Conservation (phyloP, 2,797 vertebrate species). For the Malurus leucopterus region DNA sequence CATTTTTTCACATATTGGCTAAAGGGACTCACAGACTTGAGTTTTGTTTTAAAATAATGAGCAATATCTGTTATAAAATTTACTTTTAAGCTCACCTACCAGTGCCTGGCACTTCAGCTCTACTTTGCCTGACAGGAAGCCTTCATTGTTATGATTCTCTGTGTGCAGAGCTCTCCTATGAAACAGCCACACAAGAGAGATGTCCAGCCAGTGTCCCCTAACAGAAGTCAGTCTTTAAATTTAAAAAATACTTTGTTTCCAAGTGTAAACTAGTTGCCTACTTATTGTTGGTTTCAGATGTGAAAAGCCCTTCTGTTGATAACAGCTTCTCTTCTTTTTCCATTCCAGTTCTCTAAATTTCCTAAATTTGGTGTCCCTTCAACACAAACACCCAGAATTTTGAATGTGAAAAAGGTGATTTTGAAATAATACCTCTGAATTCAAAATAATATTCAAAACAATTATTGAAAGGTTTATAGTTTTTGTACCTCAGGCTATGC, state of each 20-base stretch:
- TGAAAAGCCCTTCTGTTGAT: not conserved
- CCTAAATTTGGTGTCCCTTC: not conserved
- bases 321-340: not conserved
- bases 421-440: not conserved
- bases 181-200: not conserved
- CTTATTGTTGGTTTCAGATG: not conserved
- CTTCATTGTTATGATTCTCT: not conserved
- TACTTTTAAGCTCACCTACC: not conserved
- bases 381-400: not conserved
- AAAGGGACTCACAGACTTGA: not conserved
- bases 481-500: not conserved
- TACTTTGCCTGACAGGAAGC: not conserved
- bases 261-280: not conserved
- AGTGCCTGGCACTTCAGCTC: not conserved
- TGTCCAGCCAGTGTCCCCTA: not conserved
- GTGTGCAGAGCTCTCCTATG: not conserved
- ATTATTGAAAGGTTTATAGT: not conserved
- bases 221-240: not conserved
- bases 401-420: not conserved
- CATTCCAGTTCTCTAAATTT: not conserved
- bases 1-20: not conserved
- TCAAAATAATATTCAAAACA: not conserved
- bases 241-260: not conserved
- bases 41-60: not conserved
- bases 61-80: not conserved